Conservation (phyloP, 2,797 vertebrate genomes). For the Pygocentrus nattereri region DNA sequence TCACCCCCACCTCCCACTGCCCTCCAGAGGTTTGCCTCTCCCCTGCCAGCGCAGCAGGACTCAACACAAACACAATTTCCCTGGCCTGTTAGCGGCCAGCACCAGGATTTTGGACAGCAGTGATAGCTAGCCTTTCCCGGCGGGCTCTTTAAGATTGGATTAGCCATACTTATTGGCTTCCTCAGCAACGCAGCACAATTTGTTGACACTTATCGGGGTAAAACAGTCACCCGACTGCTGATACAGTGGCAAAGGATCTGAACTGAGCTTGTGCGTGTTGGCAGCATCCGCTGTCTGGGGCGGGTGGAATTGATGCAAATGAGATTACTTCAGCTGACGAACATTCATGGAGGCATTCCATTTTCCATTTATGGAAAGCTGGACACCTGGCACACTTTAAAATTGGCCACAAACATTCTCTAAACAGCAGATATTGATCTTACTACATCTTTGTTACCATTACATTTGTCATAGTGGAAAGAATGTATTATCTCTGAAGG, state of each 20-base stretch:
- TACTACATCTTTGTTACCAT: not conserved
- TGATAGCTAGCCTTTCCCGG: conserved; percentile 61
- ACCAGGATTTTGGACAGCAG: conserved; percentile 69
- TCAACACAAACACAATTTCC: conserved; percentile 69
- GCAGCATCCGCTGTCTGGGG: conserved; percentile 43
- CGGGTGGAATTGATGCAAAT: conserved; percentile 71
- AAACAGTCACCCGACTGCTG: conserved; percentile 67
- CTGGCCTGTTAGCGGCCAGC: conserved; percentile 69
- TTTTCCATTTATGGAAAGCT: conserved; percentile 49
- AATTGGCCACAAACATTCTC: conserved; percentile 29
- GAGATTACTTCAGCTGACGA: conserved; percentile 67
- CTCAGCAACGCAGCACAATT: conserved; percentile 68
- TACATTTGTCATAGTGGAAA: not conserved
- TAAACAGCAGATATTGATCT: not conserved
- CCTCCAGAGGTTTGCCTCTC: conserved; percentile 49
- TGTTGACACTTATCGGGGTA: conserved; percentile 72
- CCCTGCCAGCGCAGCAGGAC: conserved; percentile 68
- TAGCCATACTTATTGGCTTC: conserved; percentile 70
- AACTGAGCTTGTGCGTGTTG: conserved; percentile 67
- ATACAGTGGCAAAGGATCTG: conserved; percentile 68
- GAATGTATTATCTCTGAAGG: conserved; percentile 1
- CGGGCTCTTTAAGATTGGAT: conserved; percentile 74
- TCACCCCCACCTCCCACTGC: conserved; percentile 20
- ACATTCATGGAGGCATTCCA: conserved; percentile 47
- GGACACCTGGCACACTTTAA: conserved; percentile 36